Evolutionary conservation across 1,140 invertebrate species (phyloP).

Genomic region (Coenobita brevimanus): DNA sequence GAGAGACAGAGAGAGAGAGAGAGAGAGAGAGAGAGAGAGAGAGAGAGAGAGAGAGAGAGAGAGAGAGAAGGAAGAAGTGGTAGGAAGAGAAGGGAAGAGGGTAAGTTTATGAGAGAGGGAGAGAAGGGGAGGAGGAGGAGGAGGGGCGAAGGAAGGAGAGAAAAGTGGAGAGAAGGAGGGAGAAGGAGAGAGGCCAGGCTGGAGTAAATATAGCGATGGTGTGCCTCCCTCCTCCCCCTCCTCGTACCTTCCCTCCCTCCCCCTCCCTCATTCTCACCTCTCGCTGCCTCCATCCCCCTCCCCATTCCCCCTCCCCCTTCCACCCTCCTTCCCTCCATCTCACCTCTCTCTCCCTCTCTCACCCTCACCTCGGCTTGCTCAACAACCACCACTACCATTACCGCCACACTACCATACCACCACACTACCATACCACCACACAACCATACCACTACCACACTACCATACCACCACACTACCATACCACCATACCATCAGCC

Average conservation of each 20-base stretch:
- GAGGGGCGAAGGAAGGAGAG: background rate
- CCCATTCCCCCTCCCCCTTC: background rate
- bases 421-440: no score
- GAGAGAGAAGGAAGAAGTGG: background rate
- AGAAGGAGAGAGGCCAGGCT: slow-evolving; percentile 12
- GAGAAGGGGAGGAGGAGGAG: no score
- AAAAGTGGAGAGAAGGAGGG: slow-evolving; percentile 2
- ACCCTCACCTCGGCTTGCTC: background rate
- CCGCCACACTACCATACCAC: no score
- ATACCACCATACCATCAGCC: no score
- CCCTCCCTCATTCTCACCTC: background rate
- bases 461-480: no score
- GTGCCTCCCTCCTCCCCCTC: no score
- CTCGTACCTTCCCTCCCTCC: background rate
- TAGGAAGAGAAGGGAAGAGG: no score
- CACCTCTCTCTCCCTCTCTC: background rate
- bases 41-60: background rate
- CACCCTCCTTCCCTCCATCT: background rate
- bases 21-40: background rate
- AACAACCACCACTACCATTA: no score
- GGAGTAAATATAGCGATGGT: no score
- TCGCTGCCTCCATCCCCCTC: background rate
- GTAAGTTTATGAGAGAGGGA: no score
- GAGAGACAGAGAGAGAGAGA: background rate
- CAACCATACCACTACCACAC: no score